Evolutionary conservation across 2,797 vertebrate species (phyloP).

Genomic region (Anabas testudineus): DNA sequence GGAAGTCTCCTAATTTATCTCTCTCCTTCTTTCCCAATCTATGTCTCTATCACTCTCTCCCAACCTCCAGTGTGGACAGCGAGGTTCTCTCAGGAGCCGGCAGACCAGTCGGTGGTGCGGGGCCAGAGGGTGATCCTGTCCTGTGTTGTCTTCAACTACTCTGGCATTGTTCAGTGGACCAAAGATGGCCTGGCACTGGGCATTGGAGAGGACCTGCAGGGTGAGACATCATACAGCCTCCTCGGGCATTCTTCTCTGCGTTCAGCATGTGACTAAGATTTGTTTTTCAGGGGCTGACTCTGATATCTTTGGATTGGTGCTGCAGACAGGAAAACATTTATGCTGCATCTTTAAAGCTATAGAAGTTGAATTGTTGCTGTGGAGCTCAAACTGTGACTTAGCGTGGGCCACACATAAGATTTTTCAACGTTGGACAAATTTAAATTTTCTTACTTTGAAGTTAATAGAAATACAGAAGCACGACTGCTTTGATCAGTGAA

Average conservation of each 20-base stretch:
- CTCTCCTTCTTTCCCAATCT: slow-evolving; percentile 1
- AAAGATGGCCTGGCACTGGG: slow-evolving; percentile 96
- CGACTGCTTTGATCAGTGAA: too few species aligned
- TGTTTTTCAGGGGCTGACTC: slow-evolving; percentile 34
- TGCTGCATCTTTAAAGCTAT: slow-evolving; percentile 7
- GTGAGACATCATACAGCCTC: slow-evolving; percentile 78
- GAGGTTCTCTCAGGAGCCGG: slow-evolving; percentile 94
- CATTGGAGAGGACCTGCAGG: slow-evolving; percentile 92
- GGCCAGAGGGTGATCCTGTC: slow-evolving; percentile 91
- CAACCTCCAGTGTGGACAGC: slow-evolving; percentile 82
- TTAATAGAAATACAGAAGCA: too few species aligned
- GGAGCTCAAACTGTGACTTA: neutral
- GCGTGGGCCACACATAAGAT: neutral
- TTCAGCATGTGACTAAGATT: slow-evolving; percentile 44
- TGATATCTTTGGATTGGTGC: slow-evolving; percentile 50
- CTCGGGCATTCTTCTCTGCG: slow-evolving; percentile 34
- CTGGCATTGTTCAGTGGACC: slow-evolving; percentile 98
- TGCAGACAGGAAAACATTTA: slow-evolving; percentile 31
- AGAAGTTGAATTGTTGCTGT: neutral
- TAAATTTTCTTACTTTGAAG: too few species aligned
- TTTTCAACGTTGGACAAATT: too few species aligned
- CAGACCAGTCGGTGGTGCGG: slow-evolving; percentile 94
- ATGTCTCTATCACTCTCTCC: neutral
- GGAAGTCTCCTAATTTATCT: slow-evolving; percentile 42
- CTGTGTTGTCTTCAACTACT: slow-evolving; percentile 96